Conservation (phyloP, 2,797 vertebrate genomes). For the Babyrousa celebensis region DNA sequence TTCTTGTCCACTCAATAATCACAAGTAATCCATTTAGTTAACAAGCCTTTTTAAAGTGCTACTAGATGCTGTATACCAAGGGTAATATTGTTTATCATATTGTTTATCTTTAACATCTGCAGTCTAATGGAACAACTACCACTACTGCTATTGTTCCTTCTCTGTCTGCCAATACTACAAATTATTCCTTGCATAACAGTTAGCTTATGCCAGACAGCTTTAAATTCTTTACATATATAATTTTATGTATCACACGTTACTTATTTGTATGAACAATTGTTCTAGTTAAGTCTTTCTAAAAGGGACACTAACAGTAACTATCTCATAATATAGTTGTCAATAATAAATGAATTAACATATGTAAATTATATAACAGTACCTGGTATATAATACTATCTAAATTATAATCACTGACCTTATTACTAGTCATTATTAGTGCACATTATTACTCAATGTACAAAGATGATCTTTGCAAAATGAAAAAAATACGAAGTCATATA, state of each 20-base stretch:
- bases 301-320: neutral
- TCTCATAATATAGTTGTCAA: neutral
- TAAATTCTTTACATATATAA: neutral
- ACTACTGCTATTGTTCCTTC: neutral
- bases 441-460: neutral
- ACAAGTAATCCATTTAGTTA: neutral
- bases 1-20: neutral
- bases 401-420: neutral
- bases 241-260: neutral
- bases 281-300: neutral
- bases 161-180: neutral
- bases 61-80: accelerated
- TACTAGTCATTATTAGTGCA: neutral
- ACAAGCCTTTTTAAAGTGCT: neutral
- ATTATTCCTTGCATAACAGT: neutral
- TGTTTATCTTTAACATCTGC: neutral
- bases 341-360: neutral
- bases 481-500: neutral
- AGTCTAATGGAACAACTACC: neutral
- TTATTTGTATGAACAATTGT: neutral
- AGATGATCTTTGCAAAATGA: neutral
- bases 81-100: neutral
- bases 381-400: neutral
- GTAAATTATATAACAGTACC: neutral
- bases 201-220: neutral